phyloP scores from a whole-genome alignment of 2,797 vertebrate species.

The Coilia nasus region DNA sequence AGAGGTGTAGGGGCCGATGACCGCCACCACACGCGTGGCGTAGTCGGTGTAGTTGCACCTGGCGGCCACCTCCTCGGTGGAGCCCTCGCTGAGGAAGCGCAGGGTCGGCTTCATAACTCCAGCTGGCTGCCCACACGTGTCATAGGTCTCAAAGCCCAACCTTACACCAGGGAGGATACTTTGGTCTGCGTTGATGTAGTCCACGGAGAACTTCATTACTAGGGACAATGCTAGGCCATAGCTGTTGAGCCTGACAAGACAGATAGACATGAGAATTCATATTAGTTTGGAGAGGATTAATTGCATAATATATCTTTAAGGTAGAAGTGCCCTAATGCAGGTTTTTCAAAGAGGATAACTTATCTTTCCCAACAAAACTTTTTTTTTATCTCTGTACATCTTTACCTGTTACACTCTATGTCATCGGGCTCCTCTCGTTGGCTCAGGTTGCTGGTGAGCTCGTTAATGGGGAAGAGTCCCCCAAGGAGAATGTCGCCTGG shows the following conservation, averaged over 20 bases:
- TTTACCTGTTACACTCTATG: constrained; percentile 70
- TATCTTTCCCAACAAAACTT: not conserved
- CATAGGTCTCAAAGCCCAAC: constrained; percentile 73
- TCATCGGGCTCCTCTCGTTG: constrained; percentile 60
- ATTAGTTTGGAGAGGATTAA: not conserved
- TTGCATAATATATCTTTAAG: too few species aligned
- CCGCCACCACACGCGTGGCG: constrained; percentile 76
- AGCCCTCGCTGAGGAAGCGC: constrained; percentile 66
- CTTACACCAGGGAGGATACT: constrained; percentile 71
- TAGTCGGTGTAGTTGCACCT: constrained; percentile 81
- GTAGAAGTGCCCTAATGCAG: too few species aligned
- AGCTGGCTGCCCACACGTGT: constrained; percentile 71
- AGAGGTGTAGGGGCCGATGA: constrained; percentile 82
- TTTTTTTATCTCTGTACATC: too few species aligned
- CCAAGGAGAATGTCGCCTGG: constrained; percentile 74
- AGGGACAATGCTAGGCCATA: constrained; percentile 69
- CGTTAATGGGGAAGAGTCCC: constrained; percentile 78
- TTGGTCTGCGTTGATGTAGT: constrained; percentile 72
- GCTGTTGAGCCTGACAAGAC: constrained; percentile 61
- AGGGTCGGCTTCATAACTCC: constrained; percentile 69
- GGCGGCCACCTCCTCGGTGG: constrained; percentile 58
- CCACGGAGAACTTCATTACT: constrained; percentile 79
- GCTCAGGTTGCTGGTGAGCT: constrained; percentile 63
- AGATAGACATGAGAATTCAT: not conserved
- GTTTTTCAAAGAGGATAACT: not conserved